These are phyloP conservation scores for Uromys caudimaculatus DNA, from an alignment of 2,797 vertebrate genomes.

Conservation along the genomic window DNA sequence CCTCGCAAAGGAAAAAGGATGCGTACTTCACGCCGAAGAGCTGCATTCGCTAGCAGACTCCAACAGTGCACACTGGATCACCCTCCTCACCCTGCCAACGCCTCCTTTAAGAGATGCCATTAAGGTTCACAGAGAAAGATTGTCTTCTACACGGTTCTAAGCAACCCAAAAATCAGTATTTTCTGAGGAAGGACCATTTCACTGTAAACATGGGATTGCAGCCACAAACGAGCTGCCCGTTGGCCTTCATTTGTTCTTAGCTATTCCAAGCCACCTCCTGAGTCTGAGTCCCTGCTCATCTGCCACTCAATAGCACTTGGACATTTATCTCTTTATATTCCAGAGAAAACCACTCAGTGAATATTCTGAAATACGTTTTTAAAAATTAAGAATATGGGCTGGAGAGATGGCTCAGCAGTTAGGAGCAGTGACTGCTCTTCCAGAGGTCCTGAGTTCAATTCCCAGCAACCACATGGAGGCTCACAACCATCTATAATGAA, in stretches of 20 bases:
- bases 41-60: neutral
- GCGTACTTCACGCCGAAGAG: neutral
- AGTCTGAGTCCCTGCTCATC: neutral
- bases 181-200: neutral
- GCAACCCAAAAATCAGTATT: neutral
- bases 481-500: too few species aligned
- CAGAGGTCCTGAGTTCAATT: too few species aligned
- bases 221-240: neutral
- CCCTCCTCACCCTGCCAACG: neutral
- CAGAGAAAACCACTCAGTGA: neutral
- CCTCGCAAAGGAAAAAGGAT: neutral
- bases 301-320: neutral
- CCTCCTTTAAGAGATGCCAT: neutral
- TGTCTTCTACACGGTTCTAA: neutral
- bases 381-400: neutral
- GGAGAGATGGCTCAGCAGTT: too few species aligned
- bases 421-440: too few species aligned
- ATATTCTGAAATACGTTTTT: neutral
- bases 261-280: neutral
- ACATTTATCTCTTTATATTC: neutral
- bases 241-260: neutral
- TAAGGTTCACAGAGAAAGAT: neutral
- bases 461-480: too few species aligned
- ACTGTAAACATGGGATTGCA: neutral
- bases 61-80: accelerated